Evolutionary conservation across 2,113 vertebrate species (phyloP).

Genomic region (Saguinus midas): DNA sequence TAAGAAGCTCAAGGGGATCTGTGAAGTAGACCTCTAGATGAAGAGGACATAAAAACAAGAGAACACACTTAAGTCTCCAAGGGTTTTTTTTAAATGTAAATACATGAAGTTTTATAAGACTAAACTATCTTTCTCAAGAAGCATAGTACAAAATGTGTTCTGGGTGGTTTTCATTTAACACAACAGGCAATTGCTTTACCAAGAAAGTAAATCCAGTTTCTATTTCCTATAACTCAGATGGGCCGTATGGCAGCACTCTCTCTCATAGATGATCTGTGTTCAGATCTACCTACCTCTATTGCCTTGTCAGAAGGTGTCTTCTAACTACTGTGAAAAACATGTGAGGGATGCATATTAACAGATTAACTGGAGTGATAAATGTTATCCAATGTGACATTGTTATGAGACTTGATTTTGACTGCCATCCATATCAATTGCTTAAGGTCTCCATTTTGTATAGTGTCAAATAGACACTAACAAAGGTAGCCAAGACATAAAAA

Average conservation of each 20-base stretch:
- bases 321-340: background rate
- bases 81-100: background rate
- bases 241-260: background rate
- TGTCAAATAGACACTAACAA: background rate
- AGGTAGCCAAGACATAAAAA: background rate
- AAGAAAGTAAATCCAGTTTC: background rate
- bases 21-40: background rate
- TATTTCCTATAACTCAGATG: background rate
- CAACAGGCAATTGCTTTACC: background rate
- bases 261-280: background rate
- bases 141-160: background rate
- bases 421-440: background rate
- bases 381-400: background rate
- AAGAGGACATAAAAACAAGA: background rate
- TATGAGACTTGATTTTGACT: background rate
- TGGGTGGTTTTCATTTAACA: background rate
- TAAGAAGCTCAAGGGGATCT: background rate
- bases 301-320: background rate
- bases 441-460: background rate
- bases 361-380: background rate
- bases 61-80: background rate
- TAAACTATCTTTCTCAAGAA: background rate
- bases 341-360: background rate
- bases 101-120: background rate
- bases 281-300: background rate